These are phyloP conservation scores for Tetraneura akinire DNA, from an alignment of 1,140 invertebrate genomes.

Conservation along the genomic window DNA sequence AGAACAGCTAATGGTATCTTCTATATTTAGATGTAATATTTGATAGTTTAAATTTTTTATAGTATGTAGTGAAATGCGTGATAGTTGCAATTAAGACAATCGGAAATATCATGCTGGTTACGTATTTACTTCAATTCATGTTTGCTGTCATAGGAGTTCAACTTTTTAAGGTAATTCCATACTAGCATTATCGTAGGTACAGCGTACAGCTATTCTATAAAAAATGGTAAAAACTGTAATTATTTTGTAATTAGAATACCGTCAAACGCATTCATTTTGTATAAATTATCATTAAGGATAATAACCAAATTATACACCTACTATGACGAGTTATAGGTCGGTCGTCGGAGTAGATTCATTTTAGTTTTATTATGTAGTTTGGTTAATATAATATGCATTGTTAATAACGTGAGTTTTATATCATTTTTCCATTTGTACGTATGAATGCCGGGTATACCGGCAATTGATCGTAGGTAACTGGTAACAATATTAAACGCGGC, in stretches of 20 bases:
- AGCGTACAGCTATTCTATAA: neutral
- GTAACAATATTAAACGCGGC: no score
- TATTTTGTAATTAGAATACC: constrained; percentile 10
- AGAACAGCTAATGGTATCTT: no score
- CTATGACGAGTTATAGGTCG: neutral
- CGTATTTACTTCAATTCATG: constrained; percentile 99
- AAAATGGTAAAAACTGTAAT: constrained; percentile 12
- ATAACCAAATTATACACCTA: neutral
- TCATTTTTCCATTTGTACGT: no score
- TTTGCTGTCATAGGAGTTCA: constrained; percentile 99
- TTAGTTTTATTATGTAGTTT: constrained; percentile 28
- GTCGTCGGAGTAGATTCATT: constrained; percentile 1
- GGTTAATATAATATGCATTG: constrained; percentile 29
- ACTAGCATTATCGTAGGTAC: neutral
- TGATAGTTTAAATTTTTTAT: constrained; percentile 58
- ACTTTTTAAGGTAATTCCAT: constrained; percentile 90
- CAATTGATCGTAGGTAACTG: no score
- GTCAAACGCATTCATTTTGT: constrained; percentile 3
- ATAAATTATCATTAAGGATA: neutral
- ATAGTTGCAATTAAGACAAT: constrained; percentile 99
- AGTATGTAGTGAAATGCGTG: constrained; percentile 99
- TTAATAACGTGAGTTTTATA: no score
- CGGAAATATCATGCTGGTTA: constrained; percentile 98
- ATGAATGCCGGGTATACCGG: no score
- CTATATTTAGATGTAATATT: no score